Conservation (phyloP, 2,888 invertebrate genomes). For the Boloria selene region DNA sequence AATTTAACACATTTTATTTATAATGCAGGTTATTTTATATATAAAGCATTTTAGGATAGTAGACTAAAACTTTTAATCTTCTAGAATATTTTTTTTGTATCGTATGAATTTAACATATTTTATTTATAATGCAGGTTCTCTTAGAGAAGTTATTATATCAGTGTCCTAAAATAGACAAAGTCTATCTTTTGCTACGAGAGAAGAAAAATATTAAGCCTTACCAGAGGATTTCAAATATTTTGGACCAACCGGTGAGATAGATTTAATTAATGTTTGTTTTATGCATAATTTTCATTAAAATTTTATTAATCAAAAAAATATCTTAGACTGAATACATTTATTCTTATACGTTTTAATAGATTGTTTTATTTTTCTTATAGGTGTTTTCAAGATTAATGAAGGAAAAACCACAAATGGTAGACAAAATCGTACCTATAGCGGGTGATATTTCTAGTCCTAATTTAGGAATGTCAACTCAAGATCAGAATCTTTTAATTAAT, state of each 20-base stretch:
- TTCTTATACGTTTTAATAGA: too few relatives aligned
- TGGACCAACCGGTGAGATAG: slow-evolving; percentile 82
- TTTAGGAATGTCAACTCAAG: slow-evolving; percentile 36
- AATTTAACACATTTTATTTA: too few relatives aligned
- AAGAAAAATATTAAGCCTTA: slow-evolving; percentile 82
- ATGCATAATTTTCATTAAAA: neutral
- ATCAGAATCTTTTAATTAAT: slow-evolving; percentile 37
- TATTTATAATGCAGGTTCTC: slow-evolving; percentile 74
- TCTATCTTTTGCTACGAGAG: slow-evolving; percentile 87
- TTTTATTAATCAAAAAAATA: neutral
- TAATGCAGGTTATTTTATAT: too few relatives aligned
- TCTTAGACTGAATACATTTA: too few relatives aligned
- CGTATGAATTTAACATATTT: too few relatives aligned
- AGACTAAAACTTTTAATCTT: too few relatives aligned
- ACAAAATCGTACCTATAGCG: slow-evolving; percentile 39
- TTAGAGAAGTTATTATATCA: slow-evolving; percentile 90
- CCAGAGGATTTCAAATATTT: slow-evolving; percentile 81
- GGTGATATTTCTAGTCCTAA: slow-evolving; percentile 39
- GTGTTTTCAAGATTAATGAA: slow-evolving; percentile 85
- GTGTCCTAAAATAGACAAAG: slow-evolving; percentile 86
- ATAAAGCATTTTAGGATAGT: too few relatives aligned
- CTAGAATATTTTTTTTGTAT: too few relatives aligned
- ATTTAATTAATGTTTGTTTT: neutral
- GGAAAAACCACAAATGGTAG: slow-evolving; percentile 76
- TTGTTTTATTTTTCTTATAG: slow-evolving; percentile 69